Conservation (phyloP, 2,113 vertebrate genomes). For the Spea multiplicata region DNA sequence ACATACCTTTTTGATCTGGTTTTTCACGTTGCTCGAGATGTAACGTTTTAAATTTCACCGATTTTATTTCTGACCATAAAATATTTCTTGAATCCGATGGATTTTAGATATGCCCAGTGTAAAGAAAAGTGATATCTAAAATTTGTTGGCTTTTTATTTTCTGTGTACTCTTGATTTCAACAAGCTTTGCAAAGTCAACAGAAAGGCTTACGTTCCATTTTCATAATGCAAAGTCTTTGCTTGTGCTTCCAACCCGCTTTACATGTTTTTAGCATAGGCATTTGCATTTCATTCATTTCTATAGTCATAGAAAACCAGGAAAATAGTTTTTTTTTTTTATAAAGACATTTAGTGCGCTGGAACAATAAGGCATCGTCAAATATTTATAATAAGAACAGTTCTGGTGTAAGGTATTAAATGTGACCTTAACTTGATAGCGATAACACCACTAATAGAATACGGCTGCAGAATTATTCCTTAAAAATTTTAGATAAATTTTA, state of each 20-base stretch:
- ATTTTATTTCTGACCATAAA: not conserved
- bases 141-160: not conserved
- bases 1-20: not conserved
- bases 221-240: slow-evolving; percentile 21
- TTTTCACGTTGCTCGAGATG: not conserved
- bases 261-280: not conserved
- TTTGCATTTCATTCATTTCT: slow-evolving; percentile 27
- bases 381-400: too few relatives aligned
- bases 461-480: too few relatives aligned
- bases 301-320: slow-evolving; percentile 14
- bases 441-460: too few relatives aligned
- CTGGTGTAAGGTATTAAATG: too few relatives aligned
- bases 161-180: not conserved
- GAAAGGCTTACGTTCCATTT: not conserved
- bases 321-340: not conserved
- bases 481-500: too few relatives aligned
- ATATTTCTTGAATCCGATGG: not conserved
- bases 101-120: not conserved
- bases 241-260: slow-evolving; percentile 14
- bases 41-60: too few relatives aligned
- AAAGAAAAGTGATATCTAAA: not conserved
- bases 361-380: too few relatives aligned
- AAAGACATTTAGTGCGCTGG: too few relatives aligned
- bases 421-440: too few relatives aligned
- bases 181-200: slow-evolving; percentile 16